Evolutionary conservation across 2,113 vertebrate genomes (phyloP).

Genomic region (Nesogale talazaci): DNA sequence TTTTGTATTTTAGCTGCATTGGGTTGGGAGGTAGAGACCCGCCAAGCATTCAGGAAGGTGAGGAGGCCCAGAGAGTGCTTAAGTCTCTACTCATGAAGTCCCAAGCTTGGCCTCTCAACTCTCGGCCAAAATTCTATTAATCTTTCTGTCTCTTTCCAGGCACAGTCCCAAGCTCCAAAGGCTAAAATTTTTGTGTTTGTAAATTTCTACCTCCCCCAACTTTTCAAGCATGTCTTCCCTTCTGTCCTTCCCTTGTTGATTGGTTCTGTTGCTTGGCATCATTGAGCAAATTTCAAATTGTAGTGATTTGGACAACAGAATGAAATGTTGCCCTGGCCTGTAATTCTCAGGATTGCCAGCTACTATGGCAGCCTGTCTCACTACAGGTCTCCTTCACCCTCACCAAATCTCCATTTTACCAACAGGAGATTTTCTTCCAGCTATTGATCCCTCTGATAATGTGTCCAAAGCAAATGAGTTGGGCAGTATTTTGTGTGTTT

Average conservation of each 20-base stretch:
- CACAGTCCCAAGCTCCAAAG: background rate
- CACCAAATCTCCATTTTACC: background rate
- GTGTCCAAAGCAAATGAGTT: background rate
- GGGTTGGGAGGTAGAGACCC: background rate
- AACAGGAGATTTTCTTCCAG: background rate
- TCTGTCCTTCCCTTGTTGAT: background rate
- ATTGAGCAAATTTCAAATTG: background rate
- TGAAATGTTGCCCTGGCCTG: background rate
- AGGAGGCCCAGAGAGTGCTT: background rate
- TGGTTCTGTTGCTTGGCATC: background rate
- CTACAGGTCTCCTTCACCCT: background rate
- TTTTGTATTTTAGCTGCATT: background rate
- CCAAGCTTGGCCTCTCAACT: no score
- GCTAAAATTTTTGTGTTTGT: background rate
- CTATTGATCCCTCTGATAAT: background rate
- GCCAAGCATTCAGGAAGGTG: background rate
- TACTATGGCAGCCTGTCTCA: background rate
- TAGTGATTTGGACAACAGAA: background rate
- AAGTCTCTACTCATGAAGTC: background rate
- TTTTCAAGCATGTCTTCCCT: background rate
- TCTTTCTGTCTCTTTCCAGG: background rate
- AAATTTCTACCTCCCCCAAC: background rate
- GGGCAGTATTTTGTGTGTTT: no score
- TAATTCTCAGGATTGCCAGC: background rate
- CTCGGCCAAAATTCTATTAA: no score